These are phyloP conservation scores for Heliconius hewitsoni DNA, from an alignment of 1,140 invertebrate genomes.

Conservation along the genomic window DNA sequence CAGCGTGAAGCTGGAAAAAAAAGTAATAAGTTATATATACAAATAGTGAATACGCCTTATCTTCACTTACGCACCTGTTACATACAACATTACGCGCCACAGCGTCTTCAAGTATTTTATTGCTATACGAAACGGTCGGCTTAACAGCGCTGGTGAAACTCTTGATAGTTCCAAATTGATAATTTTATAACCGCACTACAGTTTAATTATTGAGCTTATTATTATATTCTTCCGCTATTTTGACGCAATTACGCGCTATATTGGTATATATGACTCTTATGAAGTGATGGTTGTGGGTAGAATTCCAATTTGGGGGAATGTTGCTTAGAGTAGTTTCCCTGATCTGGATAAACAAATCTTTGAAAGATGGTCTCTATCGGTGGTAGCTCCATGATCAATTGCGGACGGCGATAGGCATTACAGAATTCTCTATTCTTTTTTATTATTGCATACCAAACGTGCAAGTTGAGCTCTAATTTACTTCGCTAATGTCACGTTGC, in stretches of 20 bases:
- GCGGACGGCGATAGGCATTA: too few species aligned
- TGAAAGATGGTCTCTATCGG: too few species aligned
- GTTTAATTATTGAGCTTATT: slow-evolving; percentile 27
- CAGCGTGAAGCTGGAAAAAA: too few species aligned
- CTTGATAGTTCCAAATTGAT: slow-evolving; percentile 40
- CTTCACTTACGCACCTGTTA: slow-evolving; percentile 48
- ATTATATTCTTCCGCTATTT: slow-evolving; percentile 18
- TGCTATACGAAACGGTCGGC: slow-evolving; percentile 45
- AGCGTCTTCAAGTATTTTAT: slow-evolving; percentile 40
- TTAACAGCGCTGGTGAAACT: slow-evolving; percentile 41
- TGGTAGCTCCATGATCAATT: too few species aligned
- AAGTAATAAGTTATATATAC: slow-evolving; percentile 34
- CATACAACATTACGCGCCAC: slow-evolving; percentile 41
- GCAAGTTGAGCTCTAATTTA: too few species aligned
- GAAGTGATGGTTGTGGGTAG: too few species aligned
- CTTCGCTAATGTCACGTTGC: too few species aligned
- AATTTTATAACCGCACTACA: slow-evolving; percentile 37
- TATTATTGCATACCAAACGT: too few species aligned
- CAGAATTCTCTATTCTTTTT: too few species aligned
- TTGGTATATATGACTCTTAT: background rate
- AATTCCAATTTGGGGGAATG: background rate
- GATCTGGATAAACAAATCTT: too few species aligned
- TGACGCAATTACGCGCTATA: background rate
- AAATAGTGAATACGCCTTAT: slow-evolving; percentile 43
- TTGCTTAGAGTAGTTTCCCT: background rate